Base-by-base conservation (phyloP, 2,888 invertebrate genomes). In the Abrostola triplasia region DNA sequence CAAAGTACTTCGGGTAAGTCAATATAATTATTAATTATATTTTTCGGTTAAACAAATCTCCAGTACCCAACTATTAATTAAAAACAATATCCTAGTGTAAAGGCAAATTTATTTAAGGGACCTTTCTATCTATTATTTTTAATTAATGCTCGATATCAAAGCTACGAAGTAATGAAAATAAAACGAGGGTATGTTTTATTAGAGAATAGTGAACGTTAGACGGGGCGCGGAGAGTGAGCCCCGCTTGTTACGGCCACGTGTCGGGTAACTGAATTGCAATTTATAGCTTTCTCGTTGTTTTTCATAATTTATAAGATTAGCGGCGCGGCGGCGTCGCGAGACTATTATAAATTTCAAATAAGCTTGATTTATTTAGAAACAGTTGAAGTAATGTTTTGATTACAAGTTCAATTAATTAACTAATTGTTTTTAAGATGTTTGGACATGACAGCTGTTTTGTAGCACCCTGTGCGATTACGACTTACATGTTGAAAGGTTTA, bases 261-360 rank as follows among this genome's bases (percentile, higher is more conserved):
- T 82, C 76, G 73, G 69, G 76, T 82, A 74, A 72, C 76, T 71
- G 87, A 85, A 89, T 85, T 86, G 84, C 86, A 88, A 92, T 91
- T 90, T 90, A 91, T 89, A 75, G 89, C 87, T 87, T 86, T 85
- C 84, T 85, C 86, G 83, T 88, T 89, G 87, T 89, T 90, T 90
- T 91, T 91, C 88, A 91, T 90, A 90, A 90, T 89, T 91, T 90
- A 89, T 88, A 88, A 88, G 87, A 89, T 89, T 86, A 89, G 83
- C 83, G 13, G 44, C 76, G 71, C 81, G 75, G 75, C 77, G 79
- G 76, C 85, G 81, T 82, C 80, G 81, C 83, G 76, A 76, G 77
- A 81, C 85, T 86, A 87, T 87, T 89, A 88, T 89, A 88, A 87
- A 89, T 89, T 88, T 84, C 73, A 86, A 88, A 89, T 88, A 86